Evolutionary conservation across 2,888 invertebrate genomes (phyloP).

Genomic region (Vanessa cardui): DNA sequence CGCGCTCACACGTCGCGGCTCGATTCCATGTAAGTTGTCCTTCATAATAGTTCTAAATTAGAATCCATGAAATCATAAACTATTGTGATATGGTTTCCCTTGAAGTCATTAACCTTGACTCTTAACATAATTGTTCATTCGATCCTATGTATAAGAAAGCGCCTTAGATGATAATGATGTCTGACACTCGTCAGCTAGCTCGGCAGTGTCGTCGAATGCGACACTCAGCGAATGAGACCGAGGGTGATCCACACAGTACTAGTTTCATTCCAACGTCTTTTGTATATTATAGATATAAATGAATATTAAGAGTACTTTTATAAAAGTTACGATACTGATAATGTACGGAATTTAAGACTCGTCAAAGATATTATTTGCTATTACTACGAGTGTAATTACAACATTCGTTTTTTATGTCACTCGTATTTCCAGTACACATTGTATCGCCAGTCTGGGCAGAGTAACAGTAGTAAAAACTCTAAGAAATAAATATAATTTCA

Average conservation of each 20-base stretch:
- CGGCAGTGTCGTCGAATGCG: neutral
- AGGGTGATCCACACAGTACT: neutral
- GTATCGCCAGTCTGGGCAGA: too few relatives aligned
- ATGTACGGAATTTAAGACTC: conserved; percentile 5
- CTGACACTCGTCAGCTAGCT: too few relatives aligned
- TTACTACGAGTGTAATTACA: neutral
- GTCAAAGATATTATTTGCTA: conserved; percentile 1
- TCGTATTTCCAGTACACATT: too few relatives aligned
- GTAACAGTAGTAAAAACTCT: too few relatives aligned
- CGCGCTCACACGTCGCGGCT: neutral
- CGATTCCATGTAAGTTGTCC: neutral
- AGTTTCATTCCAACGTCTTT: conserved; percentile 22
- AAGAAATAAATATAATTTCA: too few relatives aligned
- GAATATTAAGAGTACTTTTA: conserved; percentile 18
- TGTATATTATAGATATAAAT: conserved; percentile 26
- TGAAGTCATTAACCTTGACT: neutral
- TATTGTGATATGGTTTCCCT: neutral
- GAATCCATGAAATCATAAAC: neutral
- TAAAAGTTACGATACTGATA: conserved; percentile 12
- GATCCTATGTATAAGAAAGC: neutral
- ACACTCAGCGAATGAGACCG: neutral
- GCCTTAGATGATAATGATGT: neutral
- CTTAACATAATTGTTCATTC: neutral
- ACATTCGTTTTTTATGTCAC: neutral
- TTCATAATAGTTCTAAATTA: neutral